Percentiles rank a stretch among this genome's conserved stretches.
Evolutionary conservation across 2,888 invertebrate species (phyloP).

Genomic region (Pyrocoelia pectoralis): DNA sequence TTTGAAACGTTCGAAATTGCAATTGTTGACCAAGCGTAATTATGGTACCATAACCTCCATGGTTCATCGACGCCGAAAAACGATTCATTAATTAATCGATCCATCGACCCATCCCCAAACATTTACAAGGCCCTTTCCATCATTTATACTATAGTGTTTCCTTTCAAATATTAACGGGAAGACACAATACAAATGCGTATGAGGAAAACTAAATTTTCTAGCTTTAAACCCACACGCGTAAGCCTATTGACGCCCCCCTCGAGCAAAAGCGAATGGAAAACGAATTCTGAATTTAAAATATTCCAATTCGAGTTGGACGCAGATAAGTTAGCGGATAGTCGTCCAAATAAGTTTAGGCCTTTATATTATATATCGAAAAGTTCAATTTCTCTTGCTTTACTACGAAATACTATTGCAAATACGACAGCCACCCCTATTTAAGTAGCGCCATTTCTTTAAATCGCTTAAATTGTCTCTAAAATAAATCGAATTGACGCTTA

Average conservation of each 20-base stretch:
- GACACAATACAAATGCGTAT: slow-evolving; percentile 25
- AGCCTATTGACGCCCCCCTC: slow-evolving; percentile 28
- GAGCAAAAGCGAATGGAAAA: slow-evolving; percentile 30
- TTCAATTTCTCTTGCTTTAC: slow-evolving; percentile 25
- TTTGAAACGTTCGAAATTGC: slow-evolving; percentile 9
- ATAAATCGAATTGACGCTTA: slow-evolving; percentile 55
- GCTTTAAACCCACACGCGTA: slow-evolving; percentile 26
- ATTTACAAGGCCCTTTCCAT: too few relatives aligned
- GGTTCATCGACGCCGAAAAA: background rate
- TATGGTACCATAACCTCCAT: background rate
- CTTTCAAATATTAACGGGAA: background rate
- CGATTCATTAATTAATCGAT: slow-evolving; percentile 1
- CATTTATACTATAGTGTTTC: too few relatives aligned
- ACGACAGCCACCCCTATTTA: slow-evolving; percentile 52
- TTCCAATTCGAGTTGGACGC: slow-evolving; percentile 57
- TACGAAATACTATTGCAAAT: slow-evolving; percentile 41
- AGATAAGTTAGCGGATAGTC: slow-evolving; percentile 51
- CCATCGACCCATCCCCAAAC: too few relatives aligned
- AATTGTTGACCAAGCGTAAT: background rate
- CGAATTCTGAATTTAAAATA: slow-evolving; percentile 54
- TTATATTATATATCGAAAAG: slow-evolving; percentile 18
- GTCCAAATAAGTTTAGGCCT: slow-evolving; percentile 27
- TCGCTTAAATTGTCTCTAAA: slow-evolving; percentile 57
- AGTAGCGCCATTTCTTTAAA: slow-evolving; percentile 56
- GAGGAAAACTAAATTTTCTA: slow-evolving; percentile 30